Conservation (phyloP, 2,113 vertebrate species). For the Bubo scandiacus region DNA sequence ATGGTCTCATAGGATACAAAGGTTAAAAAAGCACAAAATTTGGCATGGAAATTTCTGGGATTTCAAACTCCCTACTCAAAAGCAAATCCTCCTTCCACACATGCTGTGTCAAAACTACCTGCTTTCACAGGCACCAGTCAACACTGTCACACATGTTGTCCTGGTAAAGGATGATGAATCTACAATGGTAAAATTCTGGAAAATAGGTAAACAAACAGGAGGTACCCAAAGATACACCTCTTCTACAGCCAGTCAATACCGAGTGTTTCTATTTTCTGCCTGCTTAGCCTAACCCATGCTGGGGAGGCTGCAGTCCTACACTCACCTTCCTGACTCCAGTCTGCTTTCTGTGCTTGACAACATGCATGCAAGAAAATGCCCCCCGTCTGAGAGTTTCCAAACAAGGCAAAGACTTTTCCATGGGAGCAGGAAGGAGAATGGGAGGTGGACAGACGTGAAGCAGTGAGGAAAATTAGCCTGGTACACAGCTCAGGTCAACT, state of each 20-base stretch:
- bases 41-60: background rate
- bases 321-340: background rate
- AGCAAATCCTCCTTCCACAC: background rate
- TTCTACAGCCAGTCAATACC: background rate
- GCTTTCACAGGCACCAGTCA: background rate
- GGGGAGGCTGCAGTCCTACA: background rate
- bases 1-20: rapidly evolving
- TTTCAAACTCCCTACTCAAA: background rate
- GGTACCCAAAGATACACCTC: background rate
- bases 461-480: background rate
- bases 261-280: background rate
- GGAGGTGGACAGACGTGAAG: background rate
- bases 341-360: background rate
- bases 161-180: background rate
- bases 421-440: background rate
- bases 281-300: background rate
- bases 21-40: background rate
- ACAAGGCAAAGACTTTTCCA: background rate
- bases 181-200: background rate
- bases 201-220: background rate
- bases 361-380: background rate
- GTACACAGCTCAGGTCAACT: background rate
- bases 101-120: background rate
- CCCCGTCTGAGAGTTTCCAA: background rate
- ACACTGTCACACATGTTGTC: background rate